phyloP scores from a whole-genome alignment of 2,888 invertebrate species.

The Epinotia demarniana region DNA sequence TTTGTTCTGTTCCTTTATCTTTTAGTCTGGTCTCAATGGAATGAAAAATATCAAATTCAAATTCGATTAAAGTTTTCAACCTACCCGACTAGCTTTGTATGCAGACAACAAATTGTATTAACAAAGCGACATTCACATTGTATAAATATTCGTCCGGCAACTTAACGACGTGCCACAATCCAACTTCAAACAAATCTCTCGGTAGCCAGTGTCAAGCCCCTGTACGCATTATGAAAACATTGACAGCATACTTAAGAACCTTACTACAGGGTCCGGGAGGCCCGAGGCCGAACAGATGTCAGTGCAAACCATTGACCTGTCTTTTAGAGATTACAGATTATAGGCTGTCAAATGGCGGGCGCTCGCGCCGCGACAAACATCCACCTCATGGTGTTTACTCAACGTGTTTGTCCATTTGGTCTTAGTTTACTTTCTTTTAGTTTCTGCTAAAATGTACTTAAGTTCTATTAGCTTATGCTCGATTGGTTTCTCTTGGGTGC shows the following conservation, averaged over 20 bases:
- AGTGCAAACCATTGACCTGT: slow-evolving; percentile 38
- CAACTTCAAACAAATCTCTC: slow-evolving; percentile 7
- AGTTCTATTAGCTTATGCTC: slow-evolving; percentile 46
- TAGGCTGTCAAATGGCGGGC: slow-evolving; percentile 39
- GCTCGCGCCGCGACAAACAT: slow-evolving; percentile 34
- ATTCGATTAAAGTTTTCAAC: not conserved
- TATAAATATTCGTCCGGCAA: slow-evolving; percentile 22
- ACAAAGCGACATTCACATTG: not conserved
- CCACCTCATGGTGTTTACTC: slow-evolving; percentile 35
- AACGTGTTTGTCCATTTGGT: slow-evolving; percentile 57
- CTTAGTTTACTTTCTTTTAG: slow-evolving; percentile 59
- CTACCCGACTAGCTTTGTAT: slow-evolving; percentile 2
- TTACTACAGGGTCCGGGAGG: slow-evolving; percentile 20
- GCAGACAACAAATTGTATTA: slow-evolving; percentile 10
- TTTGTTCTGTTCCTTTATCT: too few species aligned
- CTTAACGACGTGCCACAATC: slow-evolving; percentile 24
- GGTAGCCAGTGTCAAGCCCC: slow-evolving; percentile 26
- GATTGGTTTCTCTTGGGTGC: slow-evolving; percentile 44
- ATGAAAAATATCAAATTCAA: not conserved
- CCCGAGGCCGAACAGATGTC: slow-evolving; percentile 15
- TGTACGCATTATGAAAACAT: slow-evolving; percentile 40
- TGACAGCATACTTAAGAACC: slow-evolving; percentile 32
- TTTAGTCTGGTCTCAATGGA: not conserved
- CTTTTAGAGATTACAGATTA: slow-evolving; percentile 41
- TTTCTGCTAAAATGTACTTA: slow-evolving; percentile 53